These are phyloP conservation scores for Neoarius graeffei DNA, from an alignment of 2,113 vertebrate genomes.

Conservation along the genomic window DNA sequence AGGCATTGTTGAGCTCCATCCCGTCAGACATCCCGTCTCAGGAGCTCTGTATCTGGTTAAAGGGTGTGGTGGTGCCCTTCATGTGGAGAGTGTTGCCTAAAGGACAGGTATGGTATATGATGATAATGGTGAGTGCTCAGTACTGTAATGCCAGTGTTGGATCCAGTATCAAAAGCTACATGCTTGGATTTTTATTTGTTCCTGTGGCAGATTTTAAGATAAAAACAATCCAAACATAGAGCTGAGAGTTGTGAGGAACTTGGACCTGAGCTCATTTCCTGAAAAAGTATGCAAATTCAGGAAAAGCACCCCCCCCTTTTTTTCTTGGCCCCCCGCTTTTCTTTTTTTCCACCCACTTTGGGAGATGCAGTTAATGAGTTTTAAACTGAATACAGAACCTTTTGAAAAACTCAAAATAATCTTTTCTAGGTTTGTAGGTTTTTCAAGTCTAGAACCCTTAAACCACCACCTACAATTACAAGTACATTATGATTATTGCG, in stretches of 20 bases:
- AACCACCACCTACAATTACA: neutral
- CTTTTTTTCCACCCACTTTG: neutral
- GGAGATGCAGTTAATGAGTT: neutral
- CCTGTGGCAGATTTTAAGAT: neutral
- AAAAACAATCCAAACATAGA: neutral
- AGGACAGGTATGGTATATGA: slow-evolving; percentile 77
- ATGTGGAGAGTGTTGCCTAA: slow-evolving; percentile 78
- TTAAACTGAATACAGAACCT: neutral
- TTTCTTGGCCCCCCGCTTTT: neutral
- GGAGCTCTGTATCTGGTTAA: slow-evolving; percentile 86
- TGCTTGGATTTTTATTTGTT: neutral
- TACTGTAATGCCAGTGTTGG: neutral
- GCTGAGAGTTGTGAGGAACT: neutral
- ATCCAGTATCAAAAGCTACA: neutral
- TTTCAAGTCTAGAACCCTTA: neutral
- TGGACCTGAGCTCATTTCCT: neutral
- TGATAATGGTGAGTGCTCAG: neutral
- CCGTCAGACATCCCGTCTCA: slow-evolving; percentile 74
- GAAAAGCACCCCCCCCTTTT: neutral
- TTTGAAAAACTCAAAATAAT: neutral
- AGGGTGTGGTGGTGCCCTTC: slow-evolving; percentile 86
- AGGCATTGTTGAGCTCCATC: slow-evolving; percentile 80
- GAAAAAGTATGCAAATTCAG: neutral
- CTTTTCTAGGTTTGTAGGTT: neutral
- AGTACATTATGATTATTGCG: neutral